Percentiles rank a stretch among this genome's conserved stretches.
Conservation (phyloP, 2,888 invertebrate genomes). For the Spilosoma lubricipeda region DNA sequence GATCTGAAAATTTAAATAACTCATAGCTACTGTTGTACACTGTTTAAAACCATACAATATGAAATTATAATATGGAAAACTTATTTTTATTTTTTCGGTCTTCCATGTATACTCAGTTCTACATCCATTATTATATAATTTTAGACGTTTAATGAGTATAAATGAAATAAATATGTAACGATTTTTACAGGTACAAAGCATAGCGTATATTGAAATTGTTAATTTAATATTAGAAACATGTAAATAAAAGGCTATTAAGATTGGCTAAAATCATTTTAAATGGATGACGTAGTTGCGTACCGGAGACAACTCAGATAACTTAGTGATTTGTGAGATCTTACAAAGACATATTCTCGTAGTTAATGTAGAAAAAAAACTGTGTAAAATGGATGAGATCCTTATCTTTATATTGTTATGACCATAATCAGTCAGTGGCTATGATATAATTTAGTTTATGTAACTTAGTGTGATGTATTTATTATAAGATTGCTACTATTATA, state of each 20-base stretch:
- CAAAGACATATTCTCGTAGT: not conserved
- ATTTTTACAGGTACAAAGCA: too few species aligned
- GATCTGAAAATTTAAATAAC: not conserved
- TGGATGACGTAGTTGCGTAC: not conserved
- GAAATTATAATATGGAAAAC: too few species aligned
- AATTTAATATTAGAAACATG: not conserved
- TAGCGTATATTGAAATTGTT: too few species aligned
- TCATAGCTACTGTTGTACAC: not conserved
- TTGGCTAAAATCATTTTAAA: not conserved
- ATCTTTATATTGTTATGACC: not conserved
- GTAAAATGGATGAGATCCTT: not conserved
- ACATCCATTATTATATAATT: too few species aligned
- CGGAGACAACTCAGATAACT: not conserved
- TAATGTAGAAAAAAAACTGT: not conserved
- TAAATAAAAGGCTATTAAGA: not conserved
- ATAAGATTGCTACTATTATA: too few species aligned
- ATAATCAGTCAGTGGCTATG: not conserved
- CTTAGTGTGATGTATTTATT: not conserved
- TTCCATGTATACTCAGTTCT: too few species aligned
- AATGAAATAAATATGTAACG: too few species aligned
- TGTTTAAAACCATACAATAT: not conserved
- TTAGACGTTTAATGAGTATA: too few species aligned
- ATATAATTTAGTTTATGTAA: not conserved
- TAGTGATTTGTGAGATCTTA: not conserved
- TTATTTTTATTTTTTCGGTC: too few species aligned